phyloP scores from a whole-genome alignment of 2,113 vertebrate genomes.

The Sialia sialis region DNA sequence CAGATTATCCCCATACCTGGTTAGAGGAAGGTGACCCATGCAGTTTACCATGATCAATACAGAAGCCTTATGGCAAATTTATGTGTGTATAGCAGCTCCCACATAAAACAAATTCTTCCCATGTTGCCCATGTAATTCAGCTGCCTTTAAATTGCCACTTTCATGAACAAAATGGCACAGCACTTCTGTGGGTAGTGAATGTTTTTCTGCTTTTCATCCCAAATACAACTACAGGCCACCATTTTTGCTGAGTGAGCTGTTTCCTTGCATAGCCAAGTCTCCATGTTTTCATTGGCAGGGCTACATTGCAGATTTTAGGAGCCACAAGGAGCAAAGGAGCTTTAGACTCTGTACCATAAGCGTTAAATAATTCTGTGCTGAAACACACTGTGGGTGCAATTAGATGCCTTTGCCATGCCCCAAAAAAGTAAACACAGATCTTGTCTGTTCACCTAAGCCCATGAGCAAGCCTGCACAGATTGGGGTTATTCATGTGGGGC shows the following conservation, averaged over 20 bases:
- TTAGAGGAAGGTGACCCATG: conserved; percentile 2
- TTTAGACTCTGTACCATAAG: conserved; percentile 24
- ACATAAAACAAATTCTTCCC: conserved; percentile 30
- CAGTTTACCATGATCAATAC: not conserved
- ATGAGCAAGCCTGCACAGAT: not conserved
- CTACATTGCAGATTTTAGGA: conserved; percentile 22
- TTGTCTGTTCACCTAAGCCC: not conserved
- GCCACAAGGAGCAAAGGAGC: conserved; percentile 17
- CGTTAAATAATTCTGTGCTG: conserved; percentile 1
- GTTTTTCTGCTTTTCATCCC: conserved; percentile 26
- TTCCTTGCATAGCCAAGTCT: conserved; percentile 14
- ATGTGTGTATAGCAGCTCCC: not conserved
- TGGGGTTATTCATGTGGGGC: not conserved
- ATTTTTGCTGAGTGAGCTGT: conserved; percentile 48
- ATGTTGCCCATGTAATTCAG: conserved; percentile 10
- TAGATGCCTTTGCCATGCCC: not conserved
- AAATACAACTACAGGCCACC: not conserved
- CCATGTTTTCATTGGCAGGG: conserved; percentile 52
- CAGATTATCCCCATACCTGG: not conserved
- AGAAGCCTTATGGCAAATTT: not conserved
- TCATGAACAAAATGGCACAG: conserved; percentile 8
- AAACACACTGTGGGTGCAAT: conserved; percentile 27
- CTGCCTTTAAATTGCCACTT: conserved; percentile 43
- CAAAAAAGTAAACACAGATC: not conserved
- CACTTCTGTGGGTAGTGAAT: conserved; percentile 46